Percentiles rank a stretch among this genome's conserved stretches.
Conservation (phyloP, 2,888 invertebrate species). For the Caenorhabditis sulstoni region DNA sequence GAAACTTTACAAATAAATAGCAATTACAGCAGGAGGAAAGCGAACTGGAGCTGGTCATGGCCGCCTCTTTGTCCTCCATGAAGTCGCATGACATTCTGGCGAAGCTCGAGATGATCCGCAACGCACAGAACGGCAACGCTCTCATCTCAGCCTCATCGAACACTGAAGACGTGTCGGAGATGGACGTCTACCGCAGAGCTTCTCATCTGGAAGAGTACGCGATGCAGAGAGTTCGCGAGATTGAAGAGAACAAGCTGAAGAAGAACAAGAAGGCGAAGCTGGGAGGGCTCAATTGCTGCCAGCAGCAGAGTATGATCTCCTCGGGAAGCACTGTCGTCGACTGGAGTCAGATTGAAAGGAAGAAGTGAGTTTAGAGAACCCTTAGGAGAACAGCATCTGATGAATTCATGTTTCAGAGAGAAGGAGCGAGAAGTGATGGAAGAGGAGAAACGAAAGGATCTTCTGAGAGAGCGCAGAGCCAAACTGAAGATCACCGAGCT, state of each 20-base stretch:
- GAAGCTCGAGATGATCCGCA: constrained; percentile 65
- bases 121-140: constrained; percentile 31
- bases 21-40: constrained; percentile 53
- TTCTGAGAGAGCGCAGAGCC: constrained; percentile 65
- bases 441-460: constrained; percentile 67
- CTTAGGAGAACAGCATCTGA: neutral
- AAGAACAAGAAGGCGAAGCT: constrained; percentile 65
- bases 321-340: constrained; percentile 66
- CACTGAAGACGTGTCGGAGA: constrained; percentile 66
- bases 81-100: constrained; percentile 75
- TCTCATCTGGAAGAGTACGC: constrained; percentile 74
- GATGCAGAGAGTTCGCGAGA: constrained; percentile 62
- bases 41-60: constrained; percentile 85
- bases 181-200: constrained; percentile 73
- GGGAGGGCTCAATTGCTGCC: constrained; percentile 65
- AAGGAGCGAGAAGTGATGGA: constrained; percentile 62
- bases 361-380: constrained; percentile 51
- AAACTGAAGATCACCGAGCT: constrained; percentile 65
- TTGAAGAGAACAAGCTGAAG: constrained; percentile 62
- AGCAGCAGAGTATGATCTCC: constrained; percentile 67
- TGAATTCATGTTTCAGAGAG: constrained; percentile 45
- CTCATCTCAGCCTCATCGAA: constrained; percentile 45
- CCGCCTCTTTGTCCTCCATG: constrained; percentile 75
- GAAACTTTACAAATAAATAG: neutral
- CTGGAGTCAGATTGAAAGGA: constrained; percentile 65